Percentiles rank a stretch among this genome's conserved stretches.
Evolutionary conservation across 1,140 invertebrate genomes (phyloP).

Genomic region (Bombyx mandarina): DNA sequence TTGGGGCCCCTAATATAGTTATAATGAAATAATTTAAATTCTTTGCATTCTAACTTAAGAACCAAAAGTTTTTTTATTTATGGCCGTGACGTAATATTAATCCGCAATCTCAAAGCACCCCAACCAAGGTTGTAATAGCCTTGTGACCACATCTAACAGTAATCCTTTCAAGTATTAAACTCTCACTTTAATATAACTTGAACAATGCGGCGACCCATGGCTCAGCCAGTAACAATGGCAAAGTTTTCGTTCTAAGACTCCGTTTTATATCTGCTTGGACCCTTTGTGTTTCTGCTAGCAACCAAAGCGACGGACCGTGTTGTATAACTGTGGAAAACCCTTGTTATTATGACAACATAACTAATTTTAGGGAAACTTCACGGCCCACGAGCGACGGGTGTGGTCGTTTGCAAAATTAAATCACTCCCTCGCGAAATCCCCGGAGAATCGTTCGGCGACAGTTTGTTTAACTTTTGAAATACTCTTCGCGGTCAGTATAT

Average conservation of each 20-base stretch:
- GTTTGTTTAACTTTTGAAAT: too few species aligned
- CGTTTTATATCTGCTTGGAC: constrained; percentile 38
- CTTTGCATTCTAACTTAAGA: too few species aligned
- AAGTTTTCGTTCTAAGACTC: constrained; percentile 48
- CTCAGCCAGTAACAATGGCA: constrained; percentile 39
- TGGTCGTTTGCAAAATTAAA: too few species aligned
- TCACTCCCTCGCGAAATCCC: too few species aligned
- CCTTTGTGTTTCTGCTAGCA: constrained; percentile 27
- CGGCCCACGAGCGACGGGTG: too few species aligned
- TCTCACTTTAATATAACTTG: constrained; percentile 50
- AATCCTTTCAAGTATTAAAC: constrained; percentile 53
- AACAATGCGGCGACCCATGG: constrained; percentile 45
- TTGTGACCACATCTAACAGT: constrained; percentile 36
- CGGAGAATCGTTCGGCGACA: too few species aligned
- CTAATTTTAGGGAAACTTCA: constrained; percentile 26
- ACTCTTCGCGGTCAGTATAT: too few species aligned
- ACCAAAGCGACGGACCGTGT: constrained; percentile 11
- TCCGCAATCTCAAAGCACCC: constrained; percentile 12
- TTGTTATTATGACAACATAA: constrained; percentile 26
- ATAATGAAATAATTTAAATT: too few species aligned
- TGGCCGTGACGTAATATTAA: constrained; percentile 18
- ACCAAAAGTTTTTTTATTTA: background rate
- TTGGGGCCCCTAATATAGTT: too few species aligned
- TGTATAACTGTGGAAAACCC: constrained; percentile 16
- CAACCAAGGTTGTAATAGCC: constrained; percentile 16